These are phyloP conservation scores for Limnodromus scolopaceus DNA, from an alignment of 2,797 vertebrate genomes.

Conservation along the genomic window DNA sequence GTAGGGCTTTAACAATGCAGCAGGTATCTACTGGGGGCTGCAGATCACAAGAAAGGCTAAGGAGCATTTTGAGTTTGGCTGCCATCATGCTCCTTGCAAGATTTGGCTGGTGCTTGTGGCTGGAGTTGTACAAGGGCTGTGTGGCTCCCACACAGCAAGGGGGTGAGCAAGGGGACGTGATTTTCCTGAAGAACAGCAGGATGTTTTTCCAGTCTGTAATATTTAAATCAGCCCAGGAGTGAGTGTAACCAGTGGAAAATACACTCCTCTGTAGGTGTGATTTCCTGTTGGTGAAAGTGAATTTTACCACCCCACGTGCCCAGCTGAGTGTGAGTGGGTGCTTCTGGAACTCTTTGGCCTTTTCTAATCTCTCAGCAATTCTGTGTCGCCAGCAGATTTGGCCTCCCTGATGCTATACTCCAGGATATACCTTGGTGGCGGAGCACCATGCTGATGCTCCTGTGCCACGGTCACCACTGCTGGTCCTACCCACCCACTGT, in stretches of 20 bases:
- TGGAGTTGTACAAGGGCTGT: neutral
- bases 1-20: neutral
- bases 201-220: neutral
- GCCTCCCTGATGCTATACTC: too few relatives aligned
- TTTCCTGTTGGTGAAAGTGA: neutral
- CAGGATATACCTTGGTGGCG: neutral
- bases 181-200: neutral
- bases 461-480: fast-evolving
- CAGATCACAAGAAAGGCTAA: neutral
- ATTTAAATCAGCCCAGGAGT: neutral
- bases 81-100: neutral
- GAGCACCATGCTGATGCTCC: fast-evolving
- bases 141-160: neutral
- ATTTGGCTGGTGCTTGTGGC: neutral
- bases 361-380: neutral
- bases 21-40: neutral
- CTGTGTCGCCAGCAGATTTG: neutral
- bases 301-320: fast-evolving
- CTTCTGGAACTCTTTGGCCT: neutral
- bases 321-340: neutral
- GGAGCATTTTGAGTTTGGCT: neutral
- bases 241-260: neutral
- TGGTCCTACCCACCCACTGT: fast-evolving
- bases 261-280: fast-evolving
- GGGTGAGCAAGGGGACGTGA: neutral